phyloP scores from a whole-genome alignment of 30 jellyfish, hydroid and myxozoan genomes.

The Chrysaora quinquecirrha region DNA sequence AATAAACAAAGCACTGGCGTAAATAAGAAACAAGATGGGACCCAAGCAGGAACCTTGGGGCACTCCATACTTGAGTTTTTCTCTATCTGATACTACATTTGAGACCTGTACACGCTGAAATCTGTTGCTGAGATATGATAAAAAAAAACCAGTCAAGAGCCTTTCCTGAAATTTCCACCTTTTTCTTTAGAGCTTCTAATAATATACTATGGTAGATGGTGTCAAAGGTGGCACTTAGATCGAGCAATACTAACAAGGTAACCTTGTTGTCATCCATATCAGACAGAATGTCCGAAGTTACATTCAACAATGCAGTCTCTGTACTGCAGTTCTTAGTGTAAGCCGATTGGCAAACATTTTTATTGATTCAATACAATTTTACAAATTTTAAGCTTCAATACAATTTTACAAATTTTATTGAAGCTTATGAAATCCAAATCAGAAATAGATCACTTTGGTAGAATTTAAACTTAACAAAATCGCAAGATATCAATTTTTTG shows the following conservation, averaged over 20 bases:
- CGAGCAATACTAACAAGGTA: slow-evolving; percentile 51
- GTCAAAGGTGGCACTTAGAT: slow-evolving; percentile 64
- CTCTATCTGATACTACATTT: slow-evolving; percentile 17
- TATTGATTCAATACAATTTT: too few relatives aligned
- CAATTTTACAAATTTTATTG: too few relatives aligned
- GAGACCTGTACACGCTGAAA: slow-evolving; percentile 26
- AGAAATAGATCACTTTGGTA: neutral
- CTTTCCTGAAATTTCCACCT: slow-evolving; percentile 20
- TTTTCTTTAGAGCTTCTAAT: slow-evolving; percentile 11
- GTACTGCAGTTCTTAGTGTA: slow-evolving; percentile 54
- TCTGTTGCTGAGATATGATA: too few relatives aligned
- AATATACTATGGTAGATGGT: slow-evolving; percentile 42
- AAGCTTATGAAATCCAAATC: neutral
- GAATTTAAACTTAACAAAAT: too few relatives aligned
- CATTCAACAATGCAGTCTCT: slow-evolving; percentile 52
- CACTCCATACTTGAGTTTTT: slow-evolving; percentile 18
- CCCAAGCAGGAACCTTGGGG: slow-evolving; percentile 68
- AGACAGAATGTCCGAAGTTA: slow-evolving; percentile 36
- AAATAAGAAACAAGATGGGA: slow-evolving; percentile 22
- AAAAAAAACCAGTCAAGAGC: too few relatives aligned
- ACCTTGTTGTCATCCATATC: slow-evolving; percentile 51
- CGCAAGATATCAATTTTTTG: too few relatives aligned
- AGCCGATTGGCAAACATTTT: too few relatives aligned
- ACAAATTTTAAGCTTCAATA: too few relatives aligned
- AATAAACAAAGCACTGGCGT: slow-evolving; percentile 38